phyloP scores from a whole-genome alignment of 2,888 invertebrate species.

The Andricus quercusramuli region DNA sequence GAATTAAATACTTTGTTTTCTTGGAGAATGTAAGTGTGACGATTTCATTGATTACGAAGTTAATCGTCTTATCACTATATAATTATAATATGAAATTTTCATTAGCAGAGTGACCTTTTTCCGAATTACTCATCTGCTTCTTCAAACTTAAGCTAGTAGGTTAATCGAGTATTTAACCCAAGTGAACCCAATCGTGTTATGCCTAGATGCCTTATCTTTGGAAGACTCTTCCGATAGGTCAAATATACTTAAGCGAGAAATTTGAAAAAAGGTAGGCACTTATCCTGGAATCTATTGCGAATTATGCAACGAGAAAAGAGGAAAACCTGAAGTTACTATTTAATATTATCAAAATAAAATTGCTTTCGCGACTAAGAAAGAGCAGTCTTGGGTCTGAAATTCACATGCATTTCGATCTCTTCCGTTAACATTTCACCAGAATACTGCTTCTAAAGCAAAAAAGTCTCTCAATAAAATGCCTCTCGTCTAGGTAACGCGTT shows the following conservation, averaged over 20 bases:
- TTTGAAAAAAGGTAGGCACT: slow-evolving; percentile 12
- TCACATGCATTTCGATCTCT: slow-evolving; percentile 1
- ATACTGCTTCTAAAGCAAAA: slow-evolving; percentile 13
- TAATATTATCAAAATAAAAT: slow-evolving; percentile 13
- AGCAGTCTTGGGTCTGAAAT: slow-evolving; percentile 13
- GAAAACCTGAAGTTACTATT: background rate
- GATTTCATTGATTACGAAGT: background rate
- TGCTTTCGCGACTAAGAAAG: background rate
- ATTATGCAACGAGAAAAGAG: slow-evolving; percentile 5
- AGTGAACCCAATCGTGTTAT: background rate
- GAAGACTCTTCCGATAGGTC: slow-evolving; percentile 28
- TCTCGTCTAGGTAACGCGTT: background rate
- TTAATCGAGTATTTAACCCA: background rate
- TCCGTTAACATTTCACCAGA: background rate
- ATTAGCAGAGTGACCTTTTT: background rate
- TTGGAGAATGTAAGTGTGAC: background rate
- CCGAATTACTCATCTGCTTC: background rate
- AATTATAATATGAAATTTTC: slow-evolving; percentile 9
- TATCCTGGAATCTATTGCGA: slow-evolving; percentile 17
- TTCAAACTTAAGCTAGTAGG: background rate
- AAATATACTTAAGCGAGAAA: background rate
- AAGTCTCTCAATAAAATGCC: background rate
- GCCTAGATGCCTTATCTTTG: slow-evolving; percentile 14
- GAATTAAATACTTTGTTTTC: slow-evolving; percentile 25
- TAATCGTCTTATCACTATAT: background rate